These are phyloP conservation scores for Anadara kagoshimensis DNA, from an alignment of 1,140 invertebrate species.

Conservation along the genomic window DNA sequence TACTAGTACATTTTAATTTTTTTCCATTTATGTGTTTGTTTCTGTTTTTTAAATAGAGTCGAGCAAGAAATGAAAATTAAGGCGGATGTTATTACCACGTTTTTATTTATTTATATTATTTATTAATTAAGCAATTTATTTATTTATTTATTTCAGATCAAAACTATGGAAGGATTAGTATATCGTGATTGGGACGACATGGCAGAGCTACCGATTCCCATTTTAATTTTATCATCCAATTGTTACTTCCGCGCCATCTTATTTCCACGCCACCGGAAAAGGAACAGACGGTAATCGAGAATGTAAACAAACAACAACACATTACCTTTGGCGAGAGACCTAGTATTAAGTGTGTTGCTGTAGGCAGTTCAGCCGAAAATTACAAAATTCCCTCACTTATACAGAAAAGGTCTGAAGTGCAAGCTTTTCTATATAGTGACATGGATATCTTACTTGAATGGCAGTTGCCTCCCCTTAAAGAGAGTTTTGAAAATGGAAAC, in stretches of 20 bases:
- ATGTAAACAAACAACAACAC: background rate
- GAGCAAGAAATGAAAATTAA: too few relatives aligned
- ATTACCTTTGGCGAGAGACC: background rate
- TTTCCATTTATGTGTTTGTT: too few relatives aligned
- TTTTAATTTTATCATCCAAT: conserved; percentile 7
- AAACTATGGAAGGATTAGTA: background rate
- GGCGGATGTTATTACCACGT: too few relatives aligned
- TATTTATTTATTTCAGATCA: conserved; percentile 4
- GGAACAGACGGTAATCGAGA: background rate
- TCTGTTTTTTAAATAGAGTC: too few relatives aligned
- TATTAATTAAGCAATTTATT: too few relatives aligned
- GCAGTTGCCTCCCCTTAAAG: background rate
- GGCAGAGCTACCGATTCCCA: conserved; percentile 10
- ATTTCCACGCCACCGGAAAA: background rate
- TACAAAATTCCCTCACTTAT: conserved; percentile 12
- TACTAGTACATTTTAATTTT: too few relatives aligned
- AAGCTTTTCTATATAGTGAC: background rate
- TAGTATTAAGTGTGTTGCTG: background rate
- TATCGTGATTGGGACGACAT: background rate
- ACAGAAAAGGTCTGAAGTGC: background rate
- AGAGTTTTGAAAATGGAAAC: background rate
- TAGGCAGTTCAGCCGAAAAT: background rate
- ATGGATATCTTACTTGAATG: background rate
- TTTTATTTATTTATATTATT: too few relatives aligned
- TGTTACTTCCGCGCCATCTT: background rate